phyloP scores from a whole-genome alignment of 1,140 invertebrate genomes.

The Drosophila parabipectinata region DNA sequence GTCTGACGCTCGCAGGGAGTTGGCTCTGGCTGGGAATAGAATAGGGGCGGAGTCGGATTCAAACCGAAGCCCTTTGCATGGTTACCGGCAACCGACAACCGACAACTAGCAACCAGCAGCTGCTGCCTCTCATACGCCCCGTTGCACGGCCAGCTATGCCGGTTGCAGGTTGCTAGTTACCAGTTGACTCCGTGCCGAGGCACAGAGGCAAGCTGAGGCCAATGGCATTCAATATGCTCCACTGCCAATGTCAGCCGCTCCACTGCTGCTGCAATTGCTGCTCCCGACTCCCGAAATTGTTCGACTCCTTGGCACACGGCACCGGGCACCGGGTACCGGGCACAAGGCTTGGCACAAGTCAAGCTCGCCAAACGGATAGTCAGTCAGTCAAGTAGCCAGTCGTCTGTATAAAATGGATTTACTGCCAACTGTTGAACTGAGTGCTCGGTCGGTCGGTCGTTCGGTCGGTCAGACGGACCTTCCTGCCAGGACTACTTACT shows the following conservation, averaged over 20 bases:
- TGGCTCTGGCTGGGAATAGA: conserved; percentile 17
- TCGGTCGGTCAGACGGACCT: neutral
- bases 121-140: conserved; percentile 71
- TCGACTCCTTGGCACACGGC: conserved; percentile 23
- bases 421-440: conserved; percentile 81
- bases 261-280: conserved; percentile 44
- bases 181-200: neutral
- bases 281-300: conserved; percentile 62
- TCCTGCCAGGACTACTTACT: conserved; percentile 67
- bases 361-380: conserved; percentile 54
- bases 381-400: conserved; percentile 62
- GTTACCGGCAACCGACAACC: conserved; percentile 55
- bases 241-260: conserved; percentile 46
- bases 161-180: neutral
- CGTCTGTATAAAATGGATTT: conserved; percentile 83
- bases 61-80: conserved; percentile 55
- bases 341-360: conserved; percentile 68
- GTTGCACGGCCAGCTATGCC: conserved; percentile 53
- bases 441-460: conserved; percentile 20
- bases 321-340: too few species aligned
- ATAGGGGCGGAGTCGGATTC: conserved; percentile 1
- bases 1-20: conserved; percentile 45
- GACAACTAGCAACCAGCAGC: conserved; percentile 38
- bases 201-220: conserved; percentile 3
- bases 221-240: conserved; percentile 67